A percentile compares a stretch with the other conserved stretches of the same genome.
phyloP scores from a whole-genome alignment of 2,797 vertebrate species.

The Aulostomus chinensis region DNA sequence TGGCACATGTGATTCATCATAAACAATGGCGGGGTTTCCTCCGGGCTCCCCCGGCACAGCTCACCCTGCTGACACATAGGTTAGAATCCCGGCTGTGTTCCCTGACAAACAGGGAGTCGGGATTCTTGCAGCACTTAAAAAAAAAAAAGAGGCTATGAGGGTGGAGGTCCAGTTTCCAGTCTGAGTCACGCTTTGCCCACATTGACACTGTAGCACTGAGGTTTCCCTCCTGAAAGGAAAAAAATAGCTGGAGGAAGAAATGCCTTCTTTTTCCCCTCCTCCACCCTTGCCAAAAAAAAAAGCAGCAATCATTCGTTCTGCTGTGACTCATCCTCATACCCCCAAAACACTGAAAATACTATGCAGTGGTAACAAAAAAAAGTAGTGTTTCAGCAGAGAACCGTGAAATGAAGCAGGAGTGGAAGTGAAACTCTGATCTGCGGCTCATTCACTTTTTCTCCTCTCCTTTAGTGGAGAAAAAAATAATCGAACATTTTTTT shows the following conservation, averaged over 20 bases:
- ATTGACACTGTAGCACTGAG: conserved; percentile 14
- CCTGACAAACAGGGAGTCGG: background rate
- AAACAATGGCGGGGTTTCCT: conserved; percentile 54
- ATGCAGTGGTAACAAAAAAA: background rate
- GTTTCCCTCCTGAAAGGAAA: conserved; percentile 49
- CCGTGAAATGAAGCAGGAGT: background rate
- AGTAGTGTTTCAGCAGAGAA: conserved; percentile 26
- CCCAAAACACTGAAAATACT: conserved; percentile 14
- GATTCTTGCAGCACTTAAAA: conserved; percentile 10
- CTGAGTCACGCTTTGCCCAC: conserved; percentile 59
- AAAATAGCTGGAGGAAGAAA: conserved; percentile 42
- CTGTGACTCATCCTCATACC: conserved; percentile 49
- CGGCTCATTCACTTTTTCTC: background rate
- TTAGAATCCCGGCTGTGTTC: conserved; percentile 1
- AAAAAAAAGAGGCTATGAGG: conserved; percentile 22
- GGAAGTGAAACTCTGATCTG: background rate
- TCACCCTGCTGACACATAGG: background rate
- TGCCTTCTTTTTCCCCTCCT: conserved; percentile 33
- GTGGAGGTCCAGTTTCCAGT: conserved; percentile 57
- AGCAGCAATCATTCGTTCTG: conserved; percentile 47
- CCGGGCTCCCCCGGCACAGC: conserved; percentile 20
- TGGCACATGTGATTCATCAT: conserved; percentile 3
- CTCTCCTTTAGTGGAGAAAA: background rate
- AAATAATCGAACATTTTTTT: no score
- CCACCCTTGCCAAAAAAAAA: conserved; percentile 61